Evolutionary conservation across 2,113 vertebrate species (phyloP).

Genomic region (Reinhardtius hippoglossoides): DNA sequence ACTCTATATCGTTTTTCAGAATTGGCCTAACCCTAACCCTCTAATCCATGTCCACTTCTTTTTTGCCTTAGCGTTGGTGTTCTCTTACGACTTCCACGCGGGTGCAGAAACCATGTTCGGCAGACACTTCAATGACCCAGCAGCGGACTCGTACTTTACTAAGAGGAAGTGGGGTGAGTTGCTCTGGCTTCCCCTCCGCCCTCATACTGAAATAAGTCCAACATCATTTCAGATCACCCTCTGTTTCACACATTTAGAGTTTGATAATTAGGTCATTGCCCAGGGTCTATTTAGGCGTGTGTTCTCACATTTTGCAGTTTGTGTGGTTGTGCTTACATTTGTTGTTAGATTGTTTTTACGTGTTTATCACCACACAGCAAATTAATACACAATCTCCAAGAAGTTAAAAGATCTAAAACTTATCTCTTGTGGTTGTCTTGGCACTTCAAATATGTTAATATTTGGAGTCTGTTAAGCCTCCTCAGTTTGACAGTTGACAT

Average conservation of each 20-base stretch:
- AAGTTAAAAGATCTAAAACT: not conserved
- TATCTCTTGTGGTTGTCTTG: not conserved
- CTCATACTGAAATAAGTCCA: conserved; percentile 26
- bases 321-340: not conserved
- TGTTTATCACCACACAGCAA: not conserved
- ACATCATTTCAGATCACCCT: not conserved
- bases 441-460: not conserved
- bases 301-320: not conserved
- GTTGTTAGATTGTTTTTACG: not conserved
- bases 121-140: conserved; percentile 97
- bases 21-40: too few species aligned
- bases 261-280: conserved; percentile 32
- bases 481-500: conserved; percentile 55
- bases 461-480: conserved; percentile 12
- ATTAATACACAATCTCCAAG: not conserved
- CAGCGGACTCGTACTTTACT: conserved; percentile 95
- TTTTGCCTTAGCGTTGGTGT: conserved; percentile 89
- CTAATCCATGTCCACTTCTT: not conserved
- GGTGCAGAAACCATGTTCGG: conserved; percentile 99
- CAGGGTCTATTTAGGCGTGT: conserved; percentile 6
- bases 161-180: conserved; percentile 99
- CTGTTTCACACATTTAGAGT: conserved; percentile 28
- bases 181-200: not conserved
- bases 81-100: conserved; percentile 98
- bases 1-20: too few species aligned